Base-by-base conservation (phyloP, 2,113 vertebrate genomes). In the Rhinoderma darwinii region DNA sequence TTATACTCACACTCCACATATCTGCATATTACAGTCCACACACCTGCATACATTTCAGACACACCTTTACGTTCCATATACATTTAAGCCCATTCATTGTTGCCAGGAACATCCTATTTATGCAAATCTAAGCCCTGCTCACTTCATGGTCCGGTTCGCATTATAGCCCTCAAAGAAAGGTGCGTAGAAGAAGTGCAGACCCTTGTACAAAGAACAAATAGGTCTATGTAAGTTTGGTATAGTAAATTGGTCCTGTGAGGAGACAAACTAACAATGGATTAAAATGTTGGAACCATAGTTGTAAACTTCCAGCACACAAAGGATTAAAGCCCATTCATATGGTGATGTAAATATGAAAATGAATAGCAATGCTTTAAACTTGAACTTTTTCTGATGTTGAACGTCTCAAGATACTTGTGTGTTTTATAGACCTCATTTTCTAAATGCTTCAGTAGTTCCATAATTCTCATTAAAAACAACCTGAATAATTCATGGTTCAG, bases 401-500 rank as follows among this genome's bases (percentile, higher is more conserved):
- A n/a, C 4, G 37, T 73, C 70, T 73, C 70, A 41, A 73, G 70
- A 73, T 41, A 73, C 30, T 35, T 37, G 66, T 43, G 39, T 73
- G 70, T 39, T 73, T 75, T 75, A 75, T n/a, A 44, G 25, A 75
- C 73, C 22, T 75, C 37, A 44, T 54, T 56, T 79, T 61, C 32
- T 80, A 41, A 61, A 59, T 15, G 18, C 56, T 41, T 61, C 20
- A 80, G 8, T 59, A 80, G 12, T 39, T 61, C 30, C 32, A 61
- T 39, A 61, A 80, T 61, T 41, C 32, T 80, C 51, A 80, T 51
- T 79, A 79, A 56, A 79, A 15, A 79, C 41, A 76, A 76, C 74
- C 44, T 76, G 74, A 76, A 76, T 76, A 76, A 76, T 76, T 76
- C 74, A 76, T 76, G 43, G 43, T 76, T 76, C 74, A 47, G 43